Conservation (phyloP, 1,140 invertebrate species). For the Triops cancriformis region DNA sequence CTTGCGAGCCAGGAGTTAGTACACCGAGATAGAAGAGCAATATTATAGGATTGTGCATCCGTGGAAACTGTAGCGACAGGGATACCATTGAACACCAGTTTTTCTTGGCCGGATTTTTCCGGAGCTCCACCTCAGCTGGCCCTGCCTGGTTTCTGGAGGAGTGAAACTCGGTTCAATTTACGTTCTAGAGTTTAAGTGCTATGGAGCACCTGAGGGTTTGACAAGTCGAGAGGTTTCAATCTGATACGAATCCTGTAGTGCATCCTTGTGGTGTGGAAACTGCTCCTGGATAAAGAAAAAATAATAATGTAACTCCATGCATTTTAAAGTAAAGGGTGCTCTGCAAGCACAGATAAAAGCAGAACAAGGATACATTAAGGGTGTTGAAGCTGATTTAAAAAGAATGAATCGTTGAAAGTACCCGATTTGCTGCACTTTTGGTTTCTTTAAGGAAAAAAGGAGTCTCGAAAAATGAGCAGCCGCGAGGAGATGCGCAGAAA, state of each 20-base stretch:
- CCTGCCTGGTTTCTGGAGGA: background rate
- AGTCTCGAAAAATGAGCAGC: background rate
- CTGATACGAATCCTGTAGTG: no score
- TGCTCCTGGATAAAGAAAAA: no score
- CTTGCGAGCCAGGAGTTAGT: conserved; percentile 2
- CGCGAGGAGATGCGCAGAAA: background rate
- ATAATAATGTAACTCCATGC: no score
- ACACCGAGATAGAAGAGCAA: background rate
- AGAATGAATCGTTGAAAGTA: no score
- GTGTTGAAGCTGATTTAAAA: no score
- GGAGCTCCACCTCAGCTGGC: background rate
- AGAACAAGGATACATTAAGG: no score
- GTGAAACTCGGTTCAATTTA: background rate
- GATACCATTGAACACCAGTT: background rate
- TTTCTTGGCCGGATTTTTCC: background rate
- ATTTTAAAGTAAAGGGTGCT: no score
- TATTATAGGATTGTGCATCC: conserved; percentile 1
- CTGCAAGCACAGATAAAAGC: no score
- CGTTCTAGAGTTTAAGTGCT: background rate
- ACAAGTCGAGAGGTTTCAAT: background rate
- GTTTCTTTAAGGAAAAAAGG: background rate
- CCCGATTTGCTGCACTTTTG: no score
- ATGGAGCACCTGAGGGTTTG: background rate
- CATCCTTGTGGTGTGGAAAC: no score
- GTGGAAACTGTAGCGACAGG: background rate